These are phyloP conservation scores for Macroteleia sp. DNA, from an alignment of 2,888 invertebrate genomes.

Conservation along the genomic window DNA sequence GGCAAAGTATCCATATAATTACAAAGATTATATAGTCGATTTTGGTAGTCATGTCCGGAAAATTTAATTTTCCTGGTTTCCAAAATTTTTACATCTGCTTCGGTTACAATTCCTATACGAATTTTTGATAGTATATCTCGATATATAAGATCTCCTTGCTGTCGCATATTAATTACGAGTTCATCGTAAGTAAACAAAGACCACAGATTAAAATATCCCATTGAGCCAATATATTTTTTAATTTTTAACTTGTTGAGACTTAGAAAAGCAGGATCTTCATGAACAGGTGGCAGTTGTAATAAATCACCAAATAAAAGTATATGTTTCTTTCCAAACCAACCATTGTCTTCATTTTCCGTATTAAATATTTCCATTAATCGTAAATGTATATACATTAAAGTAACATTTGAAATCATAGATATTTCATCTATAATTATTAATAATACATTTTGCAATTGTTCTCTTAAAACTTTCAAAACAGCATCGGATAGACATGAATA, in stretches of 20 bases:
- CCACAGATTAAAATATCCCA: slow-evolving; percentile 70
- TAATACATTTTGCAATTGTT: no score
- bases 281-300: slow-evolving; percentile 73
- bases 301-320: slow-evolving; percentile 74
- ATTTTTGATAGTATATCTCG: slow-evolving; percentile 65
- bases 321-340: slow-evolving; percentile 74
- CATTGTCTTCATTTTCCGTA: slow-evolving; percentile 69
- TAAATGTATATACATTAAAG: no score
- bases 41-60: not conserved
- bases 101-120: slow-evolving; percentile 29
- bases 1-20: slow-evolving; percentile 2
- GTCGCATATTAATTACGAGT: slow-evolving; percentile 73
- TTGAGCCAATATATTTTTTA: slow-evolving; percentile 68
- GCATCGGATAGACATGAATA: no score
- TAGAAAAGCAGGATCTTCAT: slow-evolving; percentile 68
- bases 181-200: slow-evolving; percentile 71
- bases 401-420: no score
- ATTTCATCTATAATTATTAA: no score
- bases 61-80: slow-evolving; percentile 21
- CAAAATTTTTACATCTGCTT: slow-evolving; percentile 28
- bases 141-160: slow-evolving; percentile 66
- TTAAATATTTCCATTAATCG: no score
- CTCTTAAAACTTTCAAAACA: no score
- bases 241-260: slow-evolving; percentile 62
- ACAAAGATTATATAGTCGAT: slow-evolving; percentile 31